A percentile compares a stretch with the other conserved stretches of the same genome.
phyloP scores from a whole-genome alignment of 2,888 invertebrate genomes.

The Pollenia amentaria region DNA sequence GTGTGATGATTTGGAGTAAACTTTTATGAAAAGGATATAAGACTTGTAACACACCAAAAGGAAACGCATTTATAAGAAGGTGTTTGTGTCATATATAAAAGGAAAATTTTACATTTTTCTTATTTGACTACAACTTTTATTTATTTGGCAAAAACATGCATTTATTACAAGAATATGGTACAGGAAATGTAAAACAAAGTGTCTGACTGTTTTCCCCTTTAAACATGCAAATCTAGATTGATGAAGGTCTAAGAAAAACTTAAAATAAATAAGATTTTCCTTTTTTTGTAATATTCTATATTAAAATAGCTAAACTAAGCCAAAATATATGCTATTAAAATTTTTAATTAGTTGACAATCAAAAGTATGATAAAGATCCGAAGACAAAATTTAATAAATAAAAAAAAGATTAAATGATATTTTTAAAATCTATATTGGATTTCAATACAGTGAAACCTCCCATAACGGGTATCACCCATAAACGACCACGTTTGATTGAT shows the following conservation, averaged over 20 bases:
- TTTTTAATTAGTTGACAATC: background rate
- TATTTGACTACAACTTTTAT: background rate
- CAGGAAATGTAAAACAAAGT: conserved; percentile 42
- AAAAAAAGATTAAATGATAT: no score
- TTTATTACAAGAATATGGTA: conserved; percentile 38
- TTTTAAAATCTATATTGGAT: no score
- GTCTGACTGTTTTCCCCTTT: background rate
- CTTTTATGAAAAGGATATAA: background rate
- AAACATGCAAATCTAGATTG: background rate
- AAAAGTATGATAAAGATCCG: background rate
- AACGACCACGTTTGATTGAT: no score
- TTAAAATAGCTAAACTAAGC: background rate
- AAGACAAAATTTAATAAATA: no score
- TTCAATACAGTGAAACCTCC: no score
- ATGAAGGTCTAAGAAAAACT: background rate
- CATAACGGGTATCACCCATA: no score
- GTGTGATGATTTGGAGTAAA: background rate
- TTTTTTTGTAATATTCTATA: no score
- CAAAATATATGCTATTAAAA: background rate
- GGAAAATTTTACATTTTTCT: background rate
- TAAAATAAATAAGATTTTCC: background rate
- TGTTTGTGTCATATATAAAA: background rate
- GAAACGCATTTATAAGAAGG: conserved; percentile 15
- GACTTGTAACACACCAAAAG: background rate
- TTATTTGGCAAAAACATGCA: conserved; percentile 10